Evolutionary conservation across 2,888 invertebrate genomes (phyloP), one percentile per base, ranked within the genome.

Genomic region (Drosophila melanosoma): DNA sequence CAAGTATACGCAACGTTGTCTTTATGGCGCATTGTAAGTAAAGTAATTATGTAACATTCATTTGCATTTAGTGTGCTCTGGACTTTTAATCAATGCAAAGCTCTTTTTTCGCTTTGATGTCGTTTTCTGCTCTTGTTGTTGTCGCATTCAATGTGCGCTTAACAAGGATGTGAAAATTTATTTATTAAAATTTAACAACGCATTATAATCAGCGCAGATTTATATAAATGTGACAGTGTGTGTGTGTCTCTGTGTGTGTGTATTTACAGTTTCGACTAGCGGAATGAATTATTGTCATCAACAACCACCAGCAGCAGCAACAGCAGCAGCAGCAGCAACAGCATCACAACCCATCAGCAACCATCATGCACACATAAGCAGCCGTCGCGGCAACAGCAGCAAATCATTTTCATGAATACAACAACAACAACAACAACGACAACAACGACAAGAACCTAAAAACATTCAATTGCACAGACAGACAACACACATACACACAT

Each of bases 181-280:
- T 88, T 87, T 90, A 91, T 90, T 87, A 90, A 89, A 85, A 90
- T 91, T 90, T 85, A 90, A 83, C 90, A 91, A 90, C 91, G 91
- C 90, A 91, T 85, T 85, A 90, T 90, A 91, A 90, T 90, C 91
- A 89, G 91, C 83, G 77, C 80, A 79, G 83, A 89, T 86, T 87
- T 81, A 79, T 80, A 81, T 69, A 81, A 68, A 67, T 70, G 69
- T n/a, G 57, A 49, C 40, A 48, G 29, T 35, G 56, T 38, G 7
- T 45, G 45, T 38, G n/a, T 88, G 71, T 72, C 63, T 70, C 49
- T 64, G 38, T 88, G 71, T 72, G 65, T 71, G 51, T 64, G 38
- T n/a, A 12, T 26, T 40, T 15, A 56, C 69, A 72, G 83, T 52
- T 70, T 71, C 61, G 75, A 83, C 78, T 74, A 77, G 64, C 68